phyloP scores from a whole-genome alignment of 2,888 invertebrate species.

The Megastigmus dorsalis region DNA sequence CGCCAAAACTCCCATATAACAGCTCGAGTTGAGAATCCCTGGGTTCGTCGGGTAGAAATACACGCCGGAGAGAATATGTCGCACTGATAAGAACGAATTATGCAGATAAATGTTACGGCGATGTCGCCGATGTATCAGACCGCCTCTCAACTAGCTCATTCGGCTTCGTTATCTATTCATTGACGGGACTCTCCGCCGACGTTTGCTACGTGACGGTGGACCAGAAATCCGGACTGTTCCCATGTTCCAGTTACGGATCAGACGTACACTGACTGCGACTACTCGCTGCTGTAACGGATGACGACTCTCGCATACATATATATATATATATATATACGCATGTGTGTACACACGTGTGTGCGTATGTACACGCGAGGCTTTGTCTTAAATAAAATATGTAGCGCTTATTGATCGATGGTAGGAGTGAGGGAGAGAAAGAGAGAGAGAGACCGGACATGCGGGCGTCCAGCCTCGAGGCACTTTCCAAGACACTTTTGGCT shows the following conservation, averaged over 20 bases:
- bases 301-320: slow-evolving; percentile 40
- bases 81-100: slow-evolving; percentile 72
- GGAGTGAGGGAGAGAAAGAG: too few relatives aligned
- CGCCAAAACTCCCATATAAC: too few relatives aligned
- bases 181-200: slow-evolving; percentile 70
- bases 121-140: slow-evolving; percentile 69
- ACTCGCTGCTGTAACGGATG: too few relatives aligned
- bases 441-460: slow-evolving; percentile 52
- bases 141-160: slow-evolving; percentile 72
- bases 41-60: slow-evolving; percentile 65
- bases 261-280: slow-evolving; percentile 8
- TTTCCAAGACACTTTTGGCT: slow-evolving; percentile 2
- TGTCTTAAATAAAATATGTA: slow-evolving; percentile 50
- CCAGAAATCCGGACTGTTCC: slow-evolving; percentile 72
- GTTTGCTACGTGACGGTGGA: slow-evolving; percentile 70
- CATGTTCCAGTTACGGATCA: slow-evolving; percentile 69
- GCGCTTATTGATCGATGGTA: slow-evolving; percentile 29
- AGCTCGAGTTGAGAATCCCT: not conserved
- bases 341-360: too few relatives aligned
- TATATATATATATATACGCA: too few relatives aligned
- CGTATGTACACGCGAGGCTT: slow-evolving; percentile 8
- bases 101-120: slow-evolving; percentile 72
- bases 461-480: slow-evolving; percentile 36
- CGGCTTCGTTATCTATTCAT: slow-evolving; percentile 73
- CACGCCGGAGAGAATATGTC: slow-evolving; percentile 64